Evolutionary conservation across 92 coral and sea anemone species (phyloP).

Genomic region (Hydrozoanthus gracilis): DNA sequence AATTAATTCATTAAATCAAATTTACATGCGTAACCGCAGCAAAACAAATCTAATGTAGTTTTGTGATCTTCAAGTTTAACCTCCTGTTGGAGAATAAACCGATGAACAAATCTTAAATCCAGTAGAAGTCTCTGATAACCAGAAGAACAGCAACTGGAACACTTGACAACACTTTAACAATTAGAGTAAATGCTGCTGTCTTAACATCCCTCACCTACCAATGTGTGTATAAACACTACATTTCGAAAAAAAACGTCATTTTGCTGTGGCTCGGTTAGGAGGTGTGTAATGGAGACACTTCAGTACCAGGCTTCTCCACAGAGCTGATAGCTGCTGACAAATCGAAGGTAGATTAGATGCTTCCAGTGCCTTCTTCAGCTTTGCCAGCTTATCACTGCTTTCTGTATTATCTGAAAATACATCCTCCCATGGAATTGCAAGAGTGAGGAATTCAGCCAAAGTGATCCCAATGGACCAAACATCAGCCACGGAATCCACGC

Average conservation of each 20-base stretch:
- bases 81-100: too few relatives aligned
- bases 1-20: too few relatives aligned
- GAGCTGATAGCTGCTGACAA: neutral
- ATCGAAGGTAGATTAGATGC: neutral
- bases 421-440: conserved; percentile 56
- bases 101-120: too few relatives aligned
- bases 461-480: conserved; percentile 68
- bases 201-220: neutral
- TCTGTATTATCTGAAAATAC: neutral
- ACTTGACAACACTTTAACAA: neutral
- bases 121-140: too few relatives aligned
- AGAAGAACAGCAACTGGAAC: neutral
- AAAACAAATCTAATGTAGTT: too few relatives aligned
- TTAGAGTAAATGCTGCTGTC: neutral
- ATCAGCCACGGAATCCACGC: conserved; percentile 33
- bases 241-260: neutral
- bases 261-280: neutral
- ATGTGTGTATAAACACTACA: neutral
- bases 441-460: conserved; percentile 51
- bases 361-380: neutral
- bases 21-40: too few relatives aligned
- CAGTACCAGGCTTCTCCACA: neutral
- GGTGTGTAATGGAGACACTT: neutral
- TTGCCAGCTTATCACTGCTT: neutral
- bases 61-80: too few relatives aligned